Base-by-base conservation (phyloP, 2,797 vertebrate genomes). In the Propithecus deckenii region DNA sequence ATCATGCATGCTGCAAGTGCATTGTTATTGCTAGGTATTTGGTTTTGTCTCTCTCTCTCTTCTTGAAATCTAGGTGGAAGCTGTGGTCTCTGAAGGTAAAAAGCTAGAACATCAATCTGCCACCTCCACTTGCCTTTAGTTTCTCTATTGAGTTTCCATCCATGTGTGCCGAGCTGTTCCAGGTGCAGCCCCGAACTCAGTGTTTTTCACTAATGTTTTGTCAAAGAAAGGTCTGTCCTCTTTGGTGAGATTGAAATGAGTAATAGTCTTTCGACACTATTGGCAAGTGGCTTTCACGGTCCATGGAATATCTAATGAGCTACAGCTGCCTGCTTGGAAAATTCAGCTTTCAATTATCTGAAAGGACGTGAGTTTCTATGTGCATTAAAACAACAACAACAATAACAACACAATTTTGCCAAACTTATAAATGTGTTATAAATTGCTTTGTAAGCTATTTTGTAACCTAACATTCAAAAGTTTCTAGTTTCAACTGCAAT, bases 271-370 rank as follows among this genome's bases (percentile, higher is more conserved):
- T 75, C 0, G 0, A 95, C 97, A 95, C 96, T 98, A 97, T 88
- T 98, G 98, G 97, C 97, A 98, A 98, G 98, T 97, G 92, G 85
- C 95, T 98, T 98, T 98, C 98, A 98, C 2, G 67, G 96, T 98
- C 96, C 84, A 59, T 76, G 78, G 92, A 52, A 0, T 96, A 98
- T 92, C 97, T 98, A 98, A 98, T 97, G 98, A 98, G 92, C 96
- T 98, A 96, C 96, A 97, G 95, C 94, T 98, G 97, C 93, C 92
- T 95, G 81, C 41, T 91, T 98, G 97, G 97, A 97, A 98, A 98
- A 98, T 97, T 98, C 94, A 96, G 88, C 97, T 93, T 97, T 98
- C 80, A 85, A 83, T 95, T 96, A 74, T 97, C 94, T 97, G 93
- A 95, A 98, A 97, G 94, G 90, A 35, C 75, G 95, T 96, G 69